Base-by-base conservation (phyloP, 2,113 vertebrate genomes). In the Tupaia tana region DNA sequence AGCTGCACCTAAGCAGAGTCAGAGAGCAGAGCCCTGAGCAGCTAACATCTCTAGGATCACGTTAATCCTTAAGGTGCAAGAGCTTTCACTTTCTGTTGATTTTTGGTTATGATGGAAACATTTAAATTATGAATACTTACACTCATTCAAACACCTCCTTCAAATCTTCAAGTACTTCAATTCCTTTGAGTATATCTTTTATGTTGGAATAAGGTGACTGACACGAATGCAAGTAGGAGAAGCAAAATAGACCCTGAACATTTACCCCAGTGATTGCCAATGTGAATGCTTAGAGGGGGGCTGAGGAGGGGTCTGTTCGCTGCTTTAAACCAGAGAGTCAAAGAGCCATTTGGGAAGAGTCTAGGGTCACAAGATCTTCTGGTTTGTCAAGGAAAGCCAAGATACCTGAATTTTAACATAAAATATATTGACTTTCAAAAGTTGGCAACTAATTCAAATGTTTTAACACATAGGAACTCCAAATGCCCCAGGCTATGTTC, bases 341-440 rank as follows among this genome's bases (percentile, higher is more conserved):
- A 87, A 86, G 52, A 71, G 19, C 18, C 34, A 10, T 10, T n/a
- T 19, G 59, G 18, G 29, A 71, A 90, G 34, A n/a, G 24, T 67
- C 34, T 67, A 25, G 9, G 29, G 11, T 95, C 24, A 31, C 22
- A 63, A 82, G n/a, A 79, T 79, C n/a, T 64, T 63, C n/a, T 56
- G 2, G 43, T 71, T 95, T 94, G 67, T 78, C 85, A 73, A 77
- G 54, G 27, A 74, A 83, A 34, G 29, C 34, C 7, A 14, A 89
- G 52, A 56, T 89, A 83, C 64, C 80, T 82, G 7, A 9, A 63
- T 75, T 89, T 90, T 78, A 96, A 89, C 29, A 61, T 24, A 52
- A 86, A 61, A 73, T 74, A 79, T 88, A 3, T 54, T 89, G n/a
- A 86, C 43, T 92, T 96, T 70, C 63, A 88, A 79, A 91, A 9